A percentile compares a stretch with the other conserved stretches of the same genome.
These are phyloP conservation scores for Hirtodrosophila confusa DNA, from an alignment of 2,888 invertebrate genomes.

Conservation along the genomic window DNA sequence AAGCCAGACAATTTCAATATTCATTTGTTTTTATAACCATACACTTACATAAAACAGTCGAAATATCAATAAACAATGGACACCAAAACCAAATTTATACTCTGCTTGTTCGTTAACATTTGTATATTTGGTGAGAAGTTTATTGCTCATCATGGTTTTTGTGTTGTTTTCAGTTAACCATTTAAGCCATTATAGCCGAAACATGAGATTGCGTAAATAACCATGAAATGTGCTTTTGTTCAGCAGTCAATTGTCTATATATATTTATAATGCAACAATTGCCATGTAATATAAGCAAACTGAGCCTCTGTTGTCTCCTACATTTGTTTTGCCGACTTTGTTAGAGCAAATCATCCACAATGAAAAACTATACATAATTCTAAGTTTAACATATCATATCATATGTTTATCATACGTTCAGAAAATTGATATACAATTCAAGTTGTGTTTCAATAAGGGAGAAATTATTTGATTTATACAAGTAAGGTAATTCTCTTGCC, in stretches of 20 bases:
- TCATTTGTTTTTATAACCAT: slow-evolving; percentile 6
- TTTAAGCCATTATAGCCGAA: slow-evolving; percentile 15
- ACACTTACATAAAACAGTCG: neutral
- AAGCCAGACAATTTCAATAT: slow-evolving; percentile 10
- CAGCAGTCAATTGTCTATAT: slow-evolving; percentile 18
- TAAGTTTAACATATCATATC: neutral
- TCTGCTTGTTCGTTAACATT: slow-evolving; percentile 28
- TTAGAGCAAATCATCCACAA: slow-evolving; percentile 22
- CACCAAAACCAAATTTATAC: slow-evolving; percentile 18
- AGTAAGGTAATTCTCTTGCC: too few relatives aligned
- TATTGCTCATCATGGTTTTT: slow-evolving; percentile 22
- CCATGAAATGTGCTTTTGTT: slow-evolving; percentile 70
- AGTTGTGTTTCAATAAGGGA: neutral
- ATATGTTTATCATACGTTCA: slow-evolving; percentile 17
- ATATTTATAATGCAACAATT: slow-evolving; percentile 2
- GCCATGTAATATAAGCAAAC: slow-evolving; percentile 12
- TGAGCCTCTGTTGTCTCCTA: slow-evolving; percentile 27
- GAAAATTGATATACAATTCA: neutral
- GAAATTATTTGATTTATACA: too few relatives aligned
- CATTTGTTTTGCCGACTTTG: slow-evolving; percentile 77
- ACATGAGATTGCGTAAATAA: slow-evolving; percentile 60
- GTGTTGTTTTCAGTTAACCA: slow-evolving; percentile 27
- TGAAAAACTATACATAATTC: neutral
- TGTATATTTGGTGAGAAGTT: slow-evolving; percentile 12
- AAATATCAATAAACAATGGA: neutral